A percentile compares a stretch with the other conserved stretches of the same genome.
Conservation (phyloP, 2,797 vertebrate species). For the Melanotaenia parkinsoni region DNA sequence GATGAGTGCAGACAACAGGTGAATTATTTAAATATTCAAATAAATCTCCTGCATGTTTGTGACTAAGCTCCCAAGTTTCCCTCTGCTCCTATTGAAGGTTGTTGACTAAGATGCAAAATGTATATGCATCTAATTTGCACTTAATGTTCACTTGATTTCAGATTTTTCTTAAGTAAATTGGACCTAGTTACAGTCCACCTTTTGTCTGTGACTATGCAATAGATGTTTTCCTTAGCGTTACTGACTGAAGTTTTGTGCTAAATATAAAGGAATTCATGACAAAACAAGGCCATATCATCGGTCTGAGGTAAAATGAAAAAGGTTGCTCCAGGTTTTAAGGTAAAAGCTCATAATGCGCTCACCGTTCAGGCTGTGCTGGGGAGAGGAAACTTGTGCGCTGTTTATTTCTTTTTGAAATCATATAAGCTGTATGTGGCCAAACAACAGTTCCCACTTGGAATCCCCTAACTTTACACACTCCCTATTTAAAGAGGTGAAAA, state of each 20-base stretch:
- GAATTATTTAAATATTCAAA: slow-evolving; percentile 7
- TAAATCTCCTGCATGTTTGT: neutral
- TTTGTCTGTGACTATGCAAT: neutral
- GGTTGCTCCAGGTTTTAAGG: neutral
- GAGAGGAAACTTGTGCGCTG: neutral
- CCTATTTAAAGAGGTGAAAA: neutral
- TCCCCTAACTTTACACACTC: slow-evolving; percentile 31
- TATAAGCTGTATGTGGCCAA: neutral
- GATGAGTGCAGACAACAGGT: slow-evolving; percentile 12
- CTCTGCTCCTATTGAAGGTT: neutral
- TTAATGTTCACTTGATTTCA: neutral
- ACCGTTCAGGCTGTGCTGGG: slow-evolving; percentile 11
- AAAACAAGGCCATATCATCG: slow-evolving; percentile 5
- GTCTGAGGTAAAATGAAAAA: neutral
- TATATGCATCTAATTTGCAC: neutral
- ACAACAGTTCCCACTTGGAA: slow-evolving; percentile 16
- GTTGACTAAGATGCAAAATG: neutral
- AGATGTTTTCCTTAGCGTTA: neutral
- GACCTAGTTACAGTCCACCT: too few species aligned
- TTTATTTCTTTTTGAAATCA: neutral
- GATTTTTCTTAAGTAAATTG: neutral
- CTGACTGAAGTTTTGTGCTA: neutral
- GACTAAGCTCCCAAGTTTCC: neutral
- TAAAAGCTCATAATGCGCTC: neutral
- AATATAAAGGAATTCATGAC: slow-evolving; percentile 3